Conservation (phyloP, 2,113 vertebrate genomes). For the Nipponia nippon region DNA sequence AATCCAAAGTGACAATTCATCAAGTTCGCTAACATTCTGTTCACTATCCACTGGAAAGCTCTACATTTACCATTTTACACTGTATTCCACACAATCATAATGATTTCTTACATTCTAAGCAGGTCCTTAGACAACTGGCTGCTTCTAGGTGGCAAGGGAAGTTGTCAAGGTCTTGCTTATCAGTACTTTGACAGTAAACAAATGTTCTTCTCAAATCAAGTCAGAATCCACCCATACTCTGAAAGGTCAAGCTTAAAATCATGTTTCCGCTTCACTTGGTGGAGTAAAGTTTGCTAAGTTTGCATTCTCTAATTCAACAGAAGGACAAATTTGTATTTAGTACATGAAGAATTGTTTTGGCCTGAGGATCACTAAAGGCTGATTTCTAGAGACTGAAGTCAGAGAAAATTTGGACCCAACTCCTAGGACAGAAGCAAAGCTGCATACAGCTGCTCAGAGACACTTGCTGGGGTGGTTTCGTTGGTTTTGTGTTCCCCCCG, state of each 20-base stretch:
- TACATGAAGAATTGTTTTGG: neutral
- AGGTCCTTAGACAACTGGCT: neutral
- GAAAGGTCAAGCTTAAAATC: neutral
- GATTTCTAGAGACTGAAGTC: neutral
- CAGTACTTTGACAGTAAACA: neutral
- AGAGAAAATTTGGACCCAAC: neutral
- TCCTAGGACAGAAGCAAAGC: neutral
- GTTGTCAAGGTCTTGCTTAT: neutral
- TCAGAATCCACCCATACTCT: neutral
- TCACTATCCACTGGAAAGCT: neutral
- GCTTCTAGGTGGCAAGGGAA: neutral
- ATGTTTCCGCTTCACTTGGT: neutral
- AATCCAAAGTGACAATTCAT: slow-evolving; percentile 58
- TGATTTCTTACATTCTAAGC: neutral
- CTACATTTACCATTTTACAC: neutral
- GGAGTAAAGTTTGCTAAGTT: neutral
- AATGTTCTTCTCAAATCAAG: neutral
- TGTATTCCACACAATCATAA: neutral
- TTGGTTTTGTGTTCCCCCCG: too few relatives aligned
- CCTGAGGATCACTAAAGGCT: neutral
- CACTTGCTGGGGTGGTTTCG: neutral
- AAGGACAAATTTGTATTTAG: neutral
- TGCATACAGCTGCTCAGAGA: neutral
- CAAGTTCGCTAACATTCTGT: neutral
- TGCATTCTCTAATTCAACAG: neutral